A percentile compares a stretch with the other conserved stretches of the same genome.
Evolutionary conservation across 2,888 invertebrate genomes (phyloP).

Genomic region (Cacoxenus indagator): DNA sequence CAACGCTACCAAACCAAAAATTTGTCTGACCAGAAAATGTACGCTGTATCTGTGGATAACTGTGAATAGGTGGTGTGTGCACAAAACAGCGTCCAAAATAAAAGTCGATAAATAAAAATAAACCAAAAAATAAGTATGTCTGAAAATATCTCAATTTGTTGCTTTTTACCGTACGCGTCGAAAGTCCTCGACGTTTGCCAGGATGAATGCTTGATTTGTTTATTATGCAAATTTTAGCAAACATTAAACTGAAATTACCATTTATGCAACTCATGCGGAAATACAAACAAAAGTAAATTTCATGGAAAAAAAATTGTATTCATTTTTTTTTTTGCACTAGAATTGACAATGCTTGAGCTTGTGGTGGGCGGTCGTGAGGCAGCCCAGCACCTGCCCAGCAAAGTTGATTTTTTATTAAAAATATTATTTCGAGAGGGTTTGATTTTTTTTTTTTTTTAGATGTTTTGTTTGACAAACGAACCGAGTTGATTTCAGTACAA

Average conservation of each 20-base stretch:
- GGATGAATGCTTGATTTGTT: slow-evolving; percentile 52
- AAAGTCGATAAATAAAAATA: not conserved
- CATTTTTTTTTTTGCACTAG: too few species aligned
- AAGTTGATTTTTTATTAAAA: not conserved
- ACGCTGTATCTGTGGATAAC: not conserved
- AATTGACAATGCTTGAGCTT: too few species aligned
- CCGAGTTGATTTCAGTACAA: not conserved
- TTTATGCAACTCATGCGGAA: slow-evolving; percentile 65
- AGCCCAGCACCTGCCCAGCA: too few species aligned
- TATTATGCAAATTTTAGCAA: slow-evolving; percentile 59
- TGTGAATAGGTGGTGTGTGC: not conserved
- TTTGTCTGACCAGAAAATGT: not conserved
- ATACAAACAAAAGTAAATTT: slow-evolving; percentile 65
- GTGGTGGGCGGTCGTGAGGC: too few species aligned
- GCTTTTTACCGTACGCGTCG: not conserved
- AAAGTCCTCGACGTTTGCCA: slow-evolving; percentile 16
- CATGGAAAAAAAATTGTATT: slow-evolving; percentile 42
- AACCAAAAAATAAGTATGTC: not conserved
- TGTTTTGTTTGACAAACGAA: not conserved
- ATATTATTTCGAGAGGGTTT: not conserved
- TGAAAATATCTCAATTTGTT: not conserved
- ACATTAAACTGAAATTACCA: slow-evolving; percentile 64
- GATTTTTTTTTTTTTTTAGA: slow-evolving; percentile 31
- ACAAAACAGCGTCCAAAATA: not conserved
- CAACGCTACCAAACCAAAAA: not conserved